Base-by-base conservation (phyloP, 2,888 invertebrate species). In the Marasmarcha lunaedactyla region DNA sequence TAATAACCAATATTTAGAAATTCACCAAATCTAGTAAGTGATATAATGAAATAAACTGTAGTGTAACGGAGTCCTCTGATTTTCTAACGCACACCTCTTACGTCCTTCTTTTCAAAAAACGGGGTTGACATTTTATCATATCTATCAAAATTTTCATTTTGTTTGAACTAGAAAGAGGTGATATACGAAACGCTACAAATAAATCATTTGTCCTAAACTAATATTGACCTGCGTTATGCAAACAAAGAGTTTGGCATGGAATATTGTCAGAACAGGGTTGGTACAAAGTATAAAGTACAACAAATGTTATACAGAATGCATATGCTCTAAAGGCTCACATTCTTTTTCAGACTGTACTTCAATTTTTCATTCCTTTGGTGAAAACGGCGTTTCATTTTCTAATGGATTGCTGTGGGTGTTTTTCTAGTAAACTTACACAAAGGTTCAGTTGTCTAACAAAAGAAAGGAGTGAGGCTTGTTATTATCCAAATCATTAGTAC, bases 381-480 rank as follows among this genome's bases (percentile, higher is more conserved):
- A 7, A 3, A 20, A 20, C 20, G 7, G 3, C 20, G 3, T 73
- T 77, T 73, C 70, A 74, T 73, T 77, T 73, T 73, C 68, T 76
- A 78, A 77, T 77, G 73, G 73, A 71, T 73, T 61, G 61, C 61
- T 56, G 55, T 56, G 63, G 67, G 67, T 63, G 63, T 71, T 68
- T 71, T 72, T 67, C 67, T 62, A 62, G 63, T 63, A 70, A 72
- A 71, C 67, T 68, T 73, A 65, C 55, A 57, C 58, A 63, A 67
- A 61, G 57, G 60, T 52, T 59, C 65, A 71, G 77, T 77, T 73
- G 70, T 73, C 73, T 76, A 69, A 76, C 71, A 76, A 77, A 73
- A 64, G 52, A 62, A 66, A 57, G 61, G 59, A 62, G 20, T 20
- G 7, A 20, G 20, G 3, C 7, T 20, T n/a, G n/a, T n/a, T n/a